These are phyloP conservation scores for Acrocephalus scirpaceus DNA, from an alignment of 2,797 vertebrate genomes.

Conservation along the genomic window DNA sequence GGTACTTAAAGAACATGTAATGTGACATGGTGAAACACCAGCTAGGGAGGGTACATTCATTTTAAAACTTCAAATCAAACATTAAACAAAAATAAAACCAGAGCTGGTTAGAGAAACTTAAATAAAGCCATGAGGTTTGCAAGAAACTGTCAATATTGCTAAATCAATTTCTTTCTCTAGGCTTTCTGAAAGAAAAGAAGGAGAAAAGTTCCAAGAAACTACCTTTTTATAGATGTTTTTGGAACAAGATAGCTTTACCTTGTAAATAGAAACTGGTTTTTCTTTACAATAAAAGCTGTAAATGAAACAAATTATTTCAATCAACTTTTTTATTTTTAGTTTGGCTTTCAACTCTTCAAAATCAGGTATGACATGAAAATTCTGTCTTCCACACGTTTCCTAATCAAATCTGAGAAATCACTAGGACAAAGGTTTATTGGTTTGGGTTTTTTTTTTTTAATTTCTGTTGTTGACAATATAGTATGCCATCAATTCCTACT, in stretches of 20 bases:
- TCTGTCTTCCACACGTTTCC: neutral
- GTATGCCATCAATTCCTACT: neutral
- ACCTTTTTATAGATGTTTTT: neutral
- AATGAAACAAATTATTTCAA: neutral
- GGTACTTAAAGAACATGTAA: neutral
- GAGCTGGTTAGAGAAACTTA: neutral
- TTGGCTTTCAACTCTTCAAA: neutral
- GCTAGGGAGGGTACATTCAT: fast-evolving
- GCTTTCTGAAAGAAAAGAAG: neutral
- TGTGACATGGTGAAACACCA: neutral
- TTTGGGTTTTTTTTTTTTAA: neutral
- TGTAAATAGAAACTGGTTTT: neutral
- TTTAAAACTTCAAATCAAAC: neutral
- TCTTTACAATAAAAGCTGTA: neutral
- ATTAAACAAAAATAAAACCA: neutral
- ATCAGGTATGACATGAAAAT: neutral
- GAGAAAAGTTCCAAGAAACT: neutral
- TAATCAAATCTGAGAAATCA: neutral
- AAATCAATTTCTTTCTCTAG: neutral
- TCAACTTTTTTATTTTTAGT: neutral
- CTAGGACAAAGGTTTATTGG: neutral
- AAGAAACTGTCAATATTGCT: constrained; percentile 10
- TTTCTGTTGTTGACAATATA: neutral
- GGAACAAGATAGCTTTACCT: neutral
- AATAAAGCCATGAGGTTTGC: neutral